These are phyloP conservation scores for Drosophila nannoptera DNA, from an alignment of 1,140 invertebrate genomes.

Conservation along the genomic window DNA sequence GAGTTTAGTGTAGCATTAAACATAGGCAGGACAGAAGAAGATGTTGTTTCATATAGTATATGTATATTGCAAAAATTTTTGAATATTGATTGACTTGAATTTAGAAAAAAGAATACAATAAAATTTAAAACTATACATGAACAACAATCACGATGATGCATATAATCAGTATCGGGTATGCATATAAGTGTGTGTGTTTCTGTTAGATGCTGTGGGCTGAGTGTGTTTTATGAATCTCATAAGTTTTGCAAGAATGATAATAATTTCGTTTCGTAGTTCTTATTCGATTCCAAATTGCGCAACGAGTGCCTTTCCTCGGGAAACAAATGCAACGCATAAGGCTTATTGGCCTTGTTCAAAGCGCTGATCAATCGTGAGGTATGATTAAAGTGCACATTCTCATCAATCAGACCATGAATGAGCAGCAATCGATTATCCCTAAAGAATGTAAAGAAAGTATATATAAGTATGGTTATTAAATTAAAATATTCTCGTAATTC, in stretches of 20 bases:
- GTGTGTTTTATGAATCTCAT: constrained; percentile 79
- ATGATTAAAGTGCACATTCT: constrained; percentile 99
- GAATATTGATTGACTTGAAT: constrained; percentile 19
- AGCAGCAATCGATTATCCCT: constrained; percentile 96
- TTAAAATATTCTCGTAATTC: neutral
- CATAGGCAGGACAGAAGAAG: constrained; percentile 35
- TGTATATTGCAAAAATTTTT: constrained; percentile 21
- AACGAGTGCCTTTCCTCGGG: constrained; percentile 97
- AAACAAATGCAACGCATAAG: constrained; percentile 94
- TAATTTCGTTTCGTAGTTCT: constrained; percentile 96
- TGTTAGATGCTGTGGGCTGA: constrained; percentile 9
- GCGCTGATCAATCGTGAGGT: constrained; percentile 94
- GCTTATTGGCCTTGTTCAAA: constrained; percentile 94
- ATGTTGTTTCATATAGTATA: constrained; percentile 5
- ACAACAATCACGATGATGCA: constrained; percentile 31
- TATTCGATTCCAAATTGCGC: constrained; percentile 93
- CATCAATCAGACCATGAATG: constrained; percentile 98
- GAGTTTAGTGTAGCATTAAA: constrained; percentile 36
- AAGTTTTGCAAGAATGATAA: constrained; percentile 95
- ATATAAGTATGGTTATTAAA: constrained; percentile 9
- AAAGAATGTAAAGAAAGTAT: constrained; percentile 21
- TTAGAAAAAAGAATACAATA: neutral
- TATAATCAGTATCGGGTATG: constrained; percentile 22
- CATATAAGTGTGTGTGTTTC: too few relatives aligned
- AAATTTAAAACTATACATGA: neutral